Evolutionary conservation across 1,140 invertebrate genomes (phyloP).

Genomic region (Batillaria attramentaria): DNA sequence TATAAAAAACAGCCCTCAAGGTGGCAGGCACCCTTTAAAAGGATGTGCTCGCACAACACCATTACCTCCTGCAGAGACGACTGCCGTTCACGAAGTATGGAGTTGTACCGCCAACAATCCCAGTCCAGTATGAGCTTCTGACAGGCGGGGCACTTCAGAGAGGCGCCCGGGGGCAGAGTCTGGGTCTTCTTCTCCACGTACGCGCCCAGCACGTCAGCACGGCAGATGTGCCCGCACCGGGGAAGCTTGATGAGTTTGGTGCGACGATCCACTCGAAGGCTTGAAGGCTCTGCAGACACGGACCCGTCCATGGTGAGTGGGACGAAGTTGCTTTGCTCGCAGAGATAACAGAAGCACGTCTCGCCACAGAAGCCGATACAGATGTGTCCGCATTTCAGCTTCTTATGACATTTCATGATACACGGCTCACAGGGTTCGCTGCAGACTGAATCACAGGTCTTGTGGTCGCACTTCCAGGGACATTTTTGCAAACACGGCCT

Average conservation of each 20-base stretch:
- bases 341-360: conserved; percentile 70
- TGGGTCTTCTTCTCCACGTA: background rate
- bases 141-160: background rate
- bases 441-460: conserved; percentile 76
- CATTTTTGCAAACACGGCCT: conserved; percentile 72
- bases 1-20: background rate
- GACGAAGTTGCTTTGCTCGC: conserved; percentile 19
- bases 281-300: background rate
- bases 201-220: background rate
- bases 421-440: conserved; percentile 77
- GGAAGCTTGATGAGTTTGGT: conserved; percentile 12
- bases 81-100: background rate
- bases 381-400: conserved; percentile 75
- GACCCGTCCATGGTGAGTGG: background rate
- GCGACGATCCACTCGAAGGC: background rate
- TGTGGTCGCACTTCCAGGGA: conserved; percentile 73
- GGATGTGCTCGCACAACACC: too few relatives aligned
- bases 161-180: background rate
- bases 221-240: conserved; percentile 15
- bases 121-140: background rate
- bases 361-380: conserved; percentile 79
- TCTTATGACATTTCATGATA: conserved; percentile 31
- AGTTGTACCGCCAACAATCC: conserved; percentile 20
- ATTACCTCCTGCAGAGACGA: too few relatives aligned
- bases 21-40: background rate